These are phyloP conservation scores for Todiramphus saurophagus DNA, from an alignment of 2,113 vertebrate species.

Conservation along the genomic window DNA sequence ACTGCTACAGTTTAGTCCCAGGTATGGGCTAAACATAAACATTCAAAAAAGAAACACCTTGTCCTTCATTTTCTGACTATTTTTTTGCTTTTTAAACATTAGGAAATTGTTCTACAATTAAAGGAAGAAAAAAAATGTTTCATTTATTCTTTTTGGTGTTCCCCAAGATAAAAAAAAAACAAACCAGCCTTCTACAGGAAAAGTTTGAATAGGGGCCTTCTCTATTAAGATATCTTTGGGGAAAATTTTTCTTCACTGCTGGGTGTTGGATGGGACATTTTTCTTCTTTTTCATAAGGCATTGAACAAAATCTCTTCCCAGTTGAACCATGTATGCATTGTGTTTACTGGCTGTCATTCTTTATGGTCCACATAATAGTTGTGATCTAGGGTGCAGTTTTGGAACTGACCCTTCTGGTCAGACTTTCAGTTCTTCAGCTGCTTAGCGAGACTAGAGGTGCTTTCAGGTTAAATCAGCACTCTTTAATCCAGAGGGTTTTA, in stretches of 20 bases:
- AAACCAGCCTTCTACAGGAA: neutral
- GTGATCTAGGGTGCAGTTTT: neutral
- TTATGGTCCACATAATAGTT: neutral
- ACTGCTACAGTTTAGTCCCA: neutral
- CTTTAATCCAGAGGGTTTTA: neutral
- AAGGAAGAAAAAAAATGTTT: neutral
- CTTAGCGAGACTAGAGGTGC: neutral
- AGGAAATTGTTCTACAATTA: neutral
- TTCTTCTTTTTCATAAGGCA: neutral
- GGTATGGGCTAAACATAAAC: neutral
- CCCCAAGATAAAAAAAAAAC: rapidly evolving
- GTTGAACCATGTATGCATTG: neutral
- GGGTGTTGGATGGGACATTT: neutral
- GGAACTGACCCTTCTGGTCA: neutral
- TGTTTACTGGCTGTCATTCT: neutral
- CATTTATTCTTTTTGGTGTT: neutral
- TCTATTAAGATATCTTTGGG: neutral
- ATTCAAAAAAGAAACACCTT: neutral
- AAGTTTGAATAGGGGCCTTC: neutral
- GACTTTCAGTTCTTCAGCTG: neutral
- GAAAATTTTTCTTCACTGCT: neutral
- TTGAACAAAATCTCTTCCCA: neutral
- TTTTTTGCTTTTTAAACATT: neutral
- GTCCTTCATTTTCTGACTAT: neutral
- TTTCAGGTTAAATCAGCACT: neutral